A percentile compares a stretch with the other conserved stretches of the same genome.
phyloP scores from a whole-genome alignment of 2,797 vertebrate species.

The Semotilus atromaculatus region DNA sequence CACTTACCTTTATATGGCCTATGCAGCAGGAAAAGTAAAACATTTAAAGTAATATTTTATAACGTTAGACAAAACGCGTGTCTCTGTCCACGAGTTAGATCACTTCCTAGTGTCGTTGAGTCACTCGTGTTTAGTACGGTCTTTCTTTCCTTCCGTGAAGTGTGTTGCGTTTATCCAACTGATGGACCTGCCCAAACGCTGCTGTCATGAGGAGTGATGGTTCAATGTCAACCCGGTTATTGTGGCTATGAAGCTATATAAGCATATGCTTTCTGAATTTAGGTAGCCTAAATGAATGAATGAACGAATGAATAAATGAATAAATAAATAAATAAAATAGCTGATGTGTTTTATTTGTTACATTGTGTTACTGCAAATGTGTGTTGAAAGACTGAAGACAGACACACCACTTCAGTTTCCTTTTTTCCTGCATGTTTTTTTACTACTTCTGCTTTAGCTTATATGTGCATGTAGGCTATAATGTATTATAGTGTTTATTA shows the following conservation, averaged over 20 bases:
- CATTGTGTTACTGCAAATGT: background rate
- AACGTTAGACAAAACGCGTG: background rate
- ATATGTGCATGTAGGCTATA: too few relatives aligned
- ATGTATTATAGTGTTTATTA: too few relatives aligned
- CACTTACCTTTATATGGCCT: constrained; percentile 12
- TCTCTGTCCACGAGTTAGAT: background rate
- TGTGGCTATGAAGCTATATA: too few relatives aligned
- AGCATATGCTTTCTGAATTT: background rate
- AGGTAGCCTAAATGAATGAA: too few relatives aligned
- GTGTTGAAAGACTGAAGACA: background rate
- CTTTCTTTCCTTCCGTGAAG: too few relatives aligned
- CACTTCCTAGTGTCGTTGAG: background rate
- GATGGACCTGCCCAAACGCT: too few relatives aligned
- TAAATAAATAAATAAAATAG: too few relatives aligned
- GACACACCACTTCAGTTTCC: too few relatives aligned
- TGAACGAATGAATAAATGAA: too few relatives aligned
- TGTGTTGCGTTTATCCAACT: too few relatives aligned
- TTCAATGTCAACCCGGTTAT: background rate
- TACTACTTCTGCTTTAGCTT: too few relatives aligned
- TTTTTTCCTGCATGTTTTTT: too few relatives aligned
- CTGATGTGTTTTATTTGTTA: background rate
- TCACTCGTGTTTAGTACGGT: background rate
- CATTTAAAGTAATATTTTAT: background rate
- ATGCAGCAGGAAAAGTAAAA: background rate
- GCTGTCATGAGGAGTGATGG: background rate